Evolutionary conservation across 2,888 invertebrate species (phyloP), one percentile per base, ranked within the genome.

Genomic region (Tinea trinotella): DNA sequence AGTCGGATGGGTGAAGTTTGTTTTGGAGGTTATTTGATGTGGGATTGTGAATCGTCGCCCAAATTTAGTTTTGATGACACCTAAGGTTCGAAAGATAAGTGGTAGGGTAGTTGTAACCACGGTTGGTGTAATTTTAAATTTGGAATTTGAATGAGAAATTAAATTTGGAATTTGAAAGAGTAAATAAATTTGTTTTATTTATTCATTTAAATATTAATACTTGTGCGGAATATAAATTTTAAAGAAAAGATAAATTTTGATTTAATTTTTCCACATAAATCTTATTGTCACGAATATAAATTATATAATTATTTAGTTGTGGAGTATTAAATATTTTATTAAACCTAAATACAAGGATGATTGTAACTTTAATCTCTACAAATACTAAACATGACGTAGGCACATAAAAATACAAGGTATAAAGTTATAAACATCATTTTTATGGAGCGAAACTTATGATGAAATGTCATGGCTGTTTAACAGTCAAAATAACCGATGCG

Each of bases 11-110:
- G 71, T 70, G 68, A 74, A 78, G 77, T 78, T 78, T 74, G 73
- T 72, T 73, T 70, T 69, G 68, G 70, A 30, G 66, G 72, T 70
- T 82, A 78, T 82, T 81, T 82, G 77, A 80, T 68, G 70, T 77
- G 74, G 76, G 79, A 79, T 79, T 78, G 72, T 40, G 40, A 40
- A n/a, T 40, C 40, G 40, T 72, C 69, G 70, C 67, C 66, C 59
- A 73, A 76, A 73, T 67, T 78, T 74, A 78, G 80, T 80, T 80
- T 74, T 71, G 74, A 76, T 71, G 73, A 70, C 70, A 65, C 69
- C 66, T 70, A 61, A 62, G 61, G 68, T 46, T 46, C 19, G 46
- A 19, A 64, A 46, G 65, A 65, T 70, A 69, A 71, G 66, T 68
- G 67, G 63, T 61, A 66, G 35, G 66, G 46, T 46, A 46, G 46